These are phyloP conservation scores for sheep (Ovis aries) DNA, from an alignment of 2,113 vertebrate genomes.

Conservation along the genomic window ARS-UI_Ramb_v3.0 NC_056056.1:51285501-51286000, in stretches of 20 bases:
- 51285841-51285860: background rate
- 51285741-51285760: background rate
- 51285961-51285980: background rate
- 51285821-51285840: background rate
- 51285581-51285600: background rate
- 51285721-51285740: background rate
- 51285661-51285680: background rate
- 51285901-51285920: background rate
- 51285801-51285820: background rate
- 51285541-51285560: background rate
- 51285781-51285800: background rate
- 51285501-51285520: background rate
- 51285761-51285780: background rate
- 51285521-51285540: background rate
- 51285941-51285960: background rate
- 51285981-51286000: background rate
- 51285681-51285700: background rate
- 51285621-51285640: background rate
- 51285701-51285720: background rate
- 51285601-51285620: background rate
- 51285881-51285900: background rate
- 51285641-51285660: background rate
- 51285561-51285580: background rate
- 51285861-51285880: background rate
- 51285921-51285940: background rate